Conservation (phyloP, 1,140 invertebrate species). For the Penaeus vannamei region DNA sequence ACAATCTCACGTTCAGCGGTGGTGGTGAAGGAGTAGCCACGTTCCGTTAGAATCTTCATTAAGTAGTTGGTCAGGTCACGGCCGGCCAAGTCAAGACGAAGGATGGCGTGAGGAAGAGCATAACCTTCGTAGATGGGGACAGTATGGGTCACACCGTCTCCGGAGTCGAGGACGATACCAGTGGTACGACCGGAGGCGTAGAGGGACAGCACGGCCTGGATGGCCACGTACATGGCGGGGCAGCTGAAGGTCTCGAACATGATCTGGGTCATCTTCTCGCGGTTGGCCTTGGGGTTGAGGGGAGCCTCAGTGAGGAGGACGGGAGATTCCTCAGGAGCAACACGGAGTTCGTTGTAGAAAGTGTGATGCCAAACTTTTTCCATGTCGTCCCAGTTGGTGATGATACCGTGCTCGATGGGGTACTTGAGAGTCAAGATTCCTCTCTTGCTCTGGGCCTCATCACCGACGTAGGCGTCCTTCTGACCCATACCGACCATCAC, state of each 20-base stretch:
- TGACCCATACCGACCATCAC: slow-evolving; percentile 98
- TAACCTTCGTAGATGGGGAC: slow-evolving; percentile 95
- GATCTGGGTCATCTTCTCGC: slow-evolving; percentile 91
- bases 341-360: slow-evolving; percentile 95
- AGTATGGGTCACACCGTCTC: slow-evolving; percentile 95
- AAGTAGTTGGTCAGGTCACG: slow-evolving; percentile 72
- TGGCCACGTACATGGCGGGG: slow-evolving; percentile 93
- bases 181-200: slow-evolving; percentile 96
- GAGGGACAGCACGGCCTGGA: slow-evolving; percentile 91
- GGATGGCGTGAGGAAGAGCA: slow-evolving; percentile 83
- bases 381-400: slow-evolving; percentile 98
- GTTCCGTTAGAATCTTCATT: slow-evolving; percentile 65
- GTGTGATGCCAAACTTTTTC: slow-evolving; percentile 97
- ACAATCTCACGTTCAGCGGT: slow-evolving; percentile 90
- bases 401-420: slow-evolving; percentile 95
- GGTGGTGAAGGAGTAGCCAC: slow-evolving; percentile 73
- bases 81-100: slow-evolving; percentile 51
- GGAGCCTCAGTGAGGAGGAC: slow-evolving; percentile 91
- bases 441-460: slow-evolving; percentile 94
- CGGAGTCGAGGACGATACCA: slow-evolving; percentile 92
- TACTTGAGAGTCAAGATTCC: slow-evolving; percentile 94
- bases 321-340: slow-evolving; percentile 94
- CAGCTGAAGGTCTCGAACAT: slow-evolving; percentile 96
- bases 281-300: slow-evolving; percentile 90
- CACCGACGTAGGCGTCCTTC: slow-evolving; percentile 91